Evolutionary conservation across 2,113 vertebrate genomes (phyloP), one percentile per base, ranked within the genome.

Genomic region (Psittacus erithacus): DNA sequence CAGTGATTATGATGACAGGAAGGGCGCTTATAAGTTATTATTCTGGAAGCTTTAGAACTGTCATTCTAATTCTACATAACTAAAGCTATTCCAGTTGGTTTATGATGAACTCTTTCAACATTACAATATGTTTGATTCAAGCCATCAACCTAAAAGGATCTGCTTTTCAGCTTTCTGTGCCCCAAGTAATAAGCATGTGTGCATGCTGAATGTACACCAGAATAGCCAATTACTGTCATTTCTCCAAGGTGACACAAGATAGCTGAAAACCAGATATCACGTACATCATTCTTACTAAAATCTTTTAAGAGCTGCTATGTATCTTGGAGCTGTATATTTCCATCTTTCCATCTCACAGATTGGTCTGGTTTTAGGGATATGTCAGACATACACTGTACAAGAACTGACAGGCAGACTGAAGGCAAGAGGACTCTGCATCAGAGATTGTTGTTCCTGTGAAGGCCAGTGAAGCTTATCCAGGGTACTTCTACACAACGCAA

Each of bases 91-190:
- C 50, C 83, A 86, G 46, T 88, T 79, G 59, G 13, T 93, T 67
- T 84, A 64, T 89, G 82, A 95, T 93, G 60, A 95, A 83, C 64
- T 81, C 91, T 86, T 91, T 88, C 83, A 93, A 74, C 55, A 75
- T 53, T 60, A 94, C 83, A 94, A 47, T 92, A 69, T 39, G 33
- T 75, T 81, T 92, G 77, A 96, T 93, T 96, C 62, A 92, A 94
- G 79, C 47, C 38, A 87, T 14, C 86, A 82, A 28, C 62, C 69
- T 75, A 57, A 92, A 92, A 92, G 35, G 44, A 89, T 19, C 33
- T 1, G 5, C 81, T 92, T 91, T 91, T 79, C 89, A 95, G 77
- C 70, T 69, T 44, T 80, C 86, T 68, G 74, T 87, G 78, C 44
- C 84, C 86, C 52, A 57, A 87, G 74, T 55, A 93, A 60, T 44